Conservation (phyloP, 2,797 vertebrate species). For the Poecile montanus region DNA sequence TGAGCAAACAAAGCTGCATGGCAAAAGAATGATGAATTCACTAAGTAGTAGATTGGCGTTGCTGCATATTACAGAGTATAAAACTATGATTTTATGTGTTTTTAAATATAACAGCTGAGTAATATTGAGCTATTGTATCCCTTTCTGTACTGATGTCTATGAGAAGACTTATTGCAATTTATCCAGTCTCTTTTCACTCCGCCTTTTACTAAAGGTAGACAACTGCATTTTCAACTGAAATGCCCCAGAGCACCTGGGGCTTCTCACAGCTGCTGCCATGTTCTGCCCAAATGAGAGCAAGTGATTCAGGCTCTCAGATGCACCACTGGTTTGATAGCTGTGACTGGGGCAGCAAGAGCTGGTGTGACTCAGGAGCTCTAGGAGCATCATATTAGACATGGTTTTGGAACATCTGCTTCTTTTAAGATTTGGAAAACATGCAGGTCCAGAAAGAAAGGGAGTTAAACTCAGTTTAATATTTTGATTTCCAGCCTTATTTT, state of each 20-base stretch:
- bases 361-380: neutral
- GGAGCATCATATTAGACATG: neutral
- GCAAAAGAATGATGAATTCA: constrained; percentile 13
- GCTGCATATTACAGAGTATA: neutral
- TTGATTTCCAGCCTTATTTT: neutral
- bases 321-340: neutral
- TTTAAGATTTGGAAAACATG: neutral
- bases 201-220: neutral
- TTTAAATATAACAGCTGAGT: neutral
- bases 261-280: neutral
- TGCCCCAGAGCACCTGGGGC: neutral
- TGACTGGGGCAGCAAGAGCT: neutral
- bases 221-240: neutral
- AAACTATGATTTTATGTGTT: neutral
- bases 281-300: neutral
- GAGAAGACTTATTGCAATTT: neutral
- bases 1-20: constrained; percentile 7
- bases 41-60: neutral
- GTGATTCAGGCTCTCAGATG: neutral
- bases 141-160: neutral
- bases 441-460: neutral
- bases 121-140: neutral
- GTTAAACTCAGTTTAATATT: neutral
- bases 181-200: neutral
- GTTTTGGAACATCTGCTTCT: neutral